Percentiles rank a stretch among this genome's conserved stretches.
phyloP scores from a whole-genome alignment of 2,888 invertebrate species.

The Ormyrus labotus region DNA sequence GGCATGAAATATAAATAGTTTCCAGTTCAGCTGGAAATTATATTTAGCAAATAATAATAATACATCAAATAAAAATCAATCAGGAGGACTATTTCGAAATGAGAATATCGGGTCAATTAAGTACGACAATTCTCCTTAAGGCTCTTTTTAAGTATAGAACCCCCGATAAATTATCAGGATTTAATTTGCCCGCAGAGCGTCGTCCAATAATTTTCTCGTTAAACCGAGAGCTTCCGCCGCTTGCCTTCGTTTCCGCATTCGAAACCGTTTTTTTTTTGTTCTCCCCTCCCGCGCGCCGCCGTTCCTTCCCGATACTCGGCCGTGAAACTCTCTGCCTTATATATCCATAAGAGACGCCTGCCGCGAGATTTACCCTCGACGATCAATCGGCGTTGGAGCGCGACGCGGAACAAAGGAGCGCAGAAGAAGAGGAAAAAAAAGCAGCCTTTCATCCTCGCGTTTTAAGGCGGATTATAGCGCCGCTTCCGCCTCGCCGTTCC shows the following conservation, averaged over 20 bases:
- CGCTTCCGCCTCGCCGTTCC: neutral
- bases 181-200: constrained; percentile 19
- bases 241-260: neutral
- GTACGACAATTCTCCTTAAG: constrained; percentile 11
- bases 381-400: constrained; percentile 13
- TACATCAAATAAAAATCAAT: no score
- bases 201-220: constrained; percentile 39
- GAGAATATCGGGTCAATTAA: constrained; percentile 32
- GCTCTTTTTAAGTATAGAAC: constrained; percentile 10
- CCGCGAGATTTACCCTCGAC: neutral
- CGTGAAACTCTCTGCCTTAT: neutral
- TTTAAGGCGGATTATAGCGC: constrained; percentile 21
- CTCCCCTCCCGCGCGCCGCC: neutral
- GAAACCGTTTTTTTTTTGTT: neutral
- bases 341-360: neutral
- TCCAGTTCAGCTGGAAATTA: no score
- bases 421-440: neutral
- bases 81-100: neutral
- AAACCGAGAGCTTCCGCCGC: constrained; percentile 11
- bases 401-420: constrained; percentile 7
- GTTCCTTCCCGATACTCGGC: neutral
- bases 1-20: no score
- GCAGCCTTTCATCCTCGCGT: constrained; percentile 10
- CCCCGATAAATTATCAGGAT: constrained; percentile 40
- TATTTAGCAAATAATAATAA: no score